Conservation (phyloP, 2,113 vertebrate genomes). For the Carollia perspicillata region DNA sequence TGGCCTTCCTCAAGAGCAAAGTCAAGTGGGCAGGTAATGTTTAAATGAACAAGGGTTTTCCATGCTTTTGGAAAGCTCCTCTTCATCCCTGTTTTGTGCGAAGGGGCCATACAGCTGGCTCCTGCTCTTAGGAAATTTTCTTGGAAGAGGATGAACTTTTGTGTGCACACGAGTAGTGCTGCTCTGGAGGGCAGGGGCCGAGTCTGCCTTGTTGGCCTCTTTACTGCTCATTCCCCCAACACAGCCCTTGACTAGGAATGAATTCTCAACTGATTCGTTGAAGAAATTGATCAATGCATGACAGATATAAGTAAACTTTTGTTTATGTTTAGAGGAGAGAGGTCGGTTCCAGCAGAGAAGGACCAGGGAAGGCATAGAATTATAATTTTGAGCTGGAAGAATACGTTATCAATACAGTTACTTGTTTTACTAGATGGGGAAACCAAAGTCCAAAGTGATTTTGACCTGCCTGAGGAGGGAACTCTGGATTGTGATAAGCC, state of each 20-base stretch:
- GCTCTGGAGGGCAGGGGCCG: not conserved
- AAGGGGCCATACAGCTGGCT: not conserved
- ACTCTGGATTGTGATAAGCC: not conserved
- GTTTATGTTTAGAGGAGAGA: not conserved
- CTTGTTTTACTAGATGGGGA: constrained; percentile 12
- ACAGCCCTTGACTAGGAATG: not conserved
- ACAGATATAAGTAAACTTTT: not conserved
- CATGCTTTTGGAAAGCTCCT: not conserved
- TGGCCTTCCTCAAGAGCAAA: not conserved
- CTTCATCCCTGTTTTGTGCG: not conserved
- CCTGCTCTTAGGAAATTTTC: not conserved
- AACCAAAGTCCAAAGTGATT: not conserved
- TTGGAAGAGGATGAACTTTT: not conserved
- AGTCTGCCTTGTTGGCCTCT: not conserved
- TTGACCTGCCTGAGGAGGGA: not conserved
- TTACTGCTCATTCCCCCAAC: not conserved
- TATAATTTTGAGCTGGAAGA: not conserved
- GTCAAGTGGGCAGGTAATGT: not conserved
- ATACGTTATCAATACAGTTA: not conserved
- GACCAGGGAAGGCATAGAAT: not conserved
- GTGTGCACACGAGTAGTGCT: not conserved
- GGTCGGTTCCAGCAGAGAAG: not conserved
- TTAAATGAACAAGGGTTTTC: not conserved
- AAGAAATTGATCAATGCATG: not conserved
- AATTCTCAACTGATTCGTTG: not conserved